Base-by-base conservation (phyloP, 2,797 vertebrate genomes). In the Sebastes steindachneri region DNA sequence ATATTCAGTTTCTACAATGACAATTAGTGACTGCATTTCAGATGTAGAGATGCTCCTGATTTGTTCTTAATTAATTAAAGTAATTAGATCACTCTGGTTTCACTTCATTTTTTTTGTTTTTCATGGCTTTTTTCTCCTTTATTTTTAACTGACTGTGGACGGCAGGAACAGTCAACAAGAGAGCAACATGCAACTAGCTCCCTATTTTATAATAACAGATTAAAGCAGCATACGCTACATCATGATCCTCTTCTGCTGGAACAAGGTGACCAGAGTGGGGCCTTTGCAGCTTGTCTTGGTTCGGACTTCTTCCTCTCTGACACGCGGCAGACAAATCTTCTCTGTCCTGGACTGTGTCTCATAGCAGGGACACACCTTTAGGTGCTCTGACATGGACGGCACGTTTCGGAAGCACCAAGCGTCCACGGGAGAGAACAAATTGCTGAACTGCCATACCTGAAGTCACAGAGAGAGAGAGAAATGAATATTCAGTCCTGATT, bases 381-480 rank as follows among this genome's bases (percentile, higher is more conserved):
- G 95, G 77, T 99, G 98, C 70, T 97, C 96, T 0, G 98, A 95
- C 94, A 99, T 97, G 83, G 97, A 92, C 0, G 86, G 82, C 4
- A 90, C 19, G 0, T 97, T 90, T 0, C 70, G 91, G 90, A 95
- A 95, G 79, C 95, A 88, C 98, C 98, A 99, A 12, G 71, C 88
- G 76, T 96, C 94, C 75, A 99, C 96, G 11, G 93, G 92, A 79
- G 97, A 97, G 94, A 99, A 99, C 53, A 97, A 90, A 76, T 93
- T 96, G 95, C 98, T 99, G 93, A 99, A 99, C 82, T 97, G 96
- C 98, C 98, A 99, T n/a, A 97, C 95, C 98, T 99, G 86, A 79
- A 68, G 48, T 14, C 15, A 79, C 41, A 76, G 28, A 73, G 33
- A 35, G n/a, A 74, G 10, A 79, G 6, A 41, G 2, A 68, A 2